A percentile compares a stretch with the other conserved stretches of the same genome.
Evolutionary conservation across 2,113 vertebrate species (phyloP).

Genomic region (Anarhynchus alexandrinus): DNA sequence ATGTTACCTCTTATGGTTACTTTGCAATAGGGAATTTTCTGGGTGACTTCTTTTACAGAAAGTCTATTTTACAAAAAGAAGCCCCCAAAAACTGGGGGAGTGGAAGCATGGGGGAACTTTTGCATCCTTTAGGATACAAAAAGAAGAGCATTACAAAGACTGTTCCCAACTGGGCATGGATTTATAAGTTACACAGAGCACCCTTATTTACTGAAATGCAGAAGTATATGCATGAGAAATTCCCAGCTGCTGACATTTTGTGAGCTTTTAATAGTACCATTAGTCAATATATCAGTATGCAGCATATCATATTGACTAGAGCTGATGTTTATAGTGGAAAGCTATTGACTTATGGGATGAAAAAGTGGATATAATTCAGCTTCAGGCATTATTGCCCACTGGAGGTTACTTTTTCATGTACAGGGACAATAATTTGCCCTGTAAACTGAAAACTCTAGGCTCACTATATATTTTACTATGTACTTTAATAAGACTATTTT

Average conservation of each 20-base stretch:
- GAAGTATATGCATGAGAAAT: constrained; percentile 55
- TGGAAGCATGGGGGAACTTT: neutral
- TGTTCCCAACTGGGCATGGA: neutral
- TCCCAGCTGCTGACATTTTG: constrained; percentile 56
- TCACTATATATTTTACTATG: constrained; percentile 47
- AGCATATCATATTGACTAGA: constrained; percentile 67
- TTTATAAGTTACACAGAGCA: constrained; percentile 20
- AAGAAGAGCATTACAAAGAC: neutral
- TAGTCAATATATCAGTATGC: constrained; percentile 69
- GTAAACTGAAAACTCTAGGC: constrained; percentile 57
- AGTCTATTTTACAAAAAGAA: neutral
- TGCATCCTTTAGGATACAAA: neutral
- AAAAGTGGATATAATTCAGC: constrained; percentile 66
- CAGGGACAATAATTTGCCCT: constrained; percentile 63
- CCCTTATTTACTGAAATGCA: constrained; percentile 52
- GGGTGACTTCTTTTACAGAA: neutral
- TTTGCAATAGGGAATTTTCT: neutral
- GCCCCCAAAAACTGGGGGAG: accelerated
- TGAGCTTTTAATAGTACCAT: constrained; percentile 63
- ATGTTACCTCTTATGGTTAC: constrained; percentile 12
- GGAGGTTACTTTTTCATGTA: constrained; percentile 66
- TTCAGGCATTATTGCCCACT: constrained; percentile 58
- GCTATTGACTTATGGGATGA: constrained; percentile 66
- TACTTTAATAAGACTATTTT: constrained; percentile 36
- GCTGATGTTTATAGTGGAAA: constrained; percentile 68